Evolutionary conservation across 2,113 vertebrate species (phyloP).

Genomic region (Microtus richardsoni): DNA sequence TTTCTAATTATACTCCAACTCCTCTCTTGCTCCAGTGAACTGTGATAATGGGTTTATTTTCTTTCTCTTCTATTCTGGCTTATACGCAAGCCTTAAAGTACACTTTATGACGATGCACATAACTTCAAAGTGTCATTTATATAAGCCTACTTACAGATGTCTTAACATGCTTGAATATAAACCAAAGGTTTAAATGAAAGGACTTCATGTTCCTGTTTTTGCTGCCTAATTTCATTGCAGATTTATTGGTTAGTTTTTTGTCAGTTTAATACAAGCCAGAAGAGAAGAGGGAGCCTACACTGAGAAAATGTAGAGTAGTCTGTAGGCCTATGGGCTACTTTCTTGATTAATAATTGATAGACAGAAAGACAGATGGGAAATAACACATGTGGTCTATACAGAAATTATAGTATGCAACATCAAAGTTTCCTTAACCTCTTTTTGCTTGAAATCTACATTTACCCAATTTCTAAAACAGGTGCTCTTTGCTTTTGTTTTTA

Average conservation of each 20-base stretch:
- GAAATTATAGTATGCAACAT: neutral
- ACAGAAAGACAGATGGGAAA: neutral
- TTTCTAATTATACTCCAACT: conserved; percentile 49
- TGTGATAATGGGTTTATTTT: neutral
- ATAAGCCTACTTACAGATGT: conserved; percentile 11
- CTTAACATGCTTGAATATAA: conserved; percentile 26
- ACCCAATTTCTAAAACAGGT: conserved; percentile 6
- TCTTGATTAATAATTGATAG: neutral
- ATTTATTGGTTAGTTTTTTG: neutral
- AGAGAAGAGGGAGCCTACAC: neutral
- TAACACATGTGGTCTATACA: neutral
- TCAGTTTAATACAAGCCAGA: neutral
- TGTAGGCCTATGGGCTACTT: neutral
- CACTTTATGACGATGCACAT: neutral
- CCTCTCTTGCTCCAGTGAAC: neutral
- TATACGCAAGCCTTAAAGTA: neutral
- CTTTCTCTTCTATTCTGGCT: neutral
- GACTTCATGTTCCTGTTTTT: conserved; percentile 30
- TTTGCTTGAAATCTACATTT: conserved; percentile 21
- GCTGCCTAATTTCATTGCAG: conserved; percentile 27
- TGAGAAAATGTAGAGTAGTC: neutral
- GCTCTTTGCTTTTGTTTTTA: neutral
- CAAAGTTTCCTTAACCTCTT: conserved; percentile 31
- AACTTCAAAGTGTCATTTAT: neutral
- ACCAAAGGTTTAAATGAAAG: neutral